These are phyloP conservation scores for Sylvicola fuscatus DNA, from an alignment of 2,888 invertebrate genomes.

Conservation along the genomic window DNA sequence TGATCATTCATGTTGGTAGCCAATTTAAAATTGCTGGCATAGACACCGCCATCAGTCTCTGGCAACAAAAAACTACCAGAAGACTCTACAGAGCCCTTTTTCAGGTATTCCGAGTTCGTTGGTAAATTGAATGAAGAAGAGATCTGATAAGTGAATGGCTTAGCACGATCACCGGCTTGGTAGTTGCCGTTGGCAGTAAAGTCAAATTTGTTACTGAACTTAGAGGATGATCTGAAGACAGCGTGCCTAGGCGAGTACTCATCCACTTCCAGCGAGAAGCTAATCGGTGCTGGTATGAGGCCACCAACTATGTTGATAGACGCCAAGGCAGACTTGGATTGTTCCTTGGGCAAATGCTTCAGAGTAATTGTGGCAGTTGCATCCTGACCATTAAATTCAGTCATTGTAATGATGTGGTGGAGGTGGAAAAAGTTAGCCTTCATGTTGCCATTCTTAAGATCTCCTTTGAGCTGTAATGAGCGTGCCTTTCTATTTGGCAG, in stretches of 20 bases:
- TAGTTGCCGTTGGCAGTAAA: slow-evolving; percentile 26
- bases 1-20: slow-evolving; percentile 8
- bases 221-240: slow-evolving; percentile 24
- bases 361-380: slow-evolving; percentile 19
- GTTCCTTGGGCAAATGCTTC: slow-evolving; percentile 21
- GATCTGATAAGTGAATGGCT: slow-evolving; percentile 28
- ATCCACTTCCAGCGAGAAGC: slow-evolving; percentile 15
- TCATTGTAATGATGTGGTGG: slow-evolving; percentile 22
- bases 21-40: slow-evolving; percentile 12
- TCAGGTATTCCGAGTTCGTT: slow-evolving; percentile 33
- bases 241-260: slow-evolving; percentile 16
- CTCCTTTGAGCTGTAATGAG: slow-evolving; percentile 21
- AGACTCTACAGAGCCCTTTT: slow-evolving; percentile 18
- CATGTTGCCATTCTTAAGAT: slow-evolving; percentile 24
- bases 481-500: slow-evolving; percentile 13
- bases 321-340: slow-evolving; percentile 13
- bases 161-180: slow-evolving; percentile 18
- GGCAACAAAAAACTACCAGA: slow-evolving; percentile 18
- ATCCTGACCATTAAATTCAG: slow-evolving; percentile 28
- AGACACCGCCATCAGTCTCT: slow-evolving; percentile 10
- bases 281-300: slow-evolving; percentile 17
- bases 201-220: slow-evolving; percentile 26
- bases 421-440: slow-evolving; percentile 23
- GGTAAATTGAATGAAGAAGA: slow-evolving; percentile 31
- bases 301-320: slow-evolving; percentile 20